These are phyloP conservation scores for Formica exsecta DNA, from an alignment of 1,140 invertebrate species.

Conservation along the genomic window DNA sequence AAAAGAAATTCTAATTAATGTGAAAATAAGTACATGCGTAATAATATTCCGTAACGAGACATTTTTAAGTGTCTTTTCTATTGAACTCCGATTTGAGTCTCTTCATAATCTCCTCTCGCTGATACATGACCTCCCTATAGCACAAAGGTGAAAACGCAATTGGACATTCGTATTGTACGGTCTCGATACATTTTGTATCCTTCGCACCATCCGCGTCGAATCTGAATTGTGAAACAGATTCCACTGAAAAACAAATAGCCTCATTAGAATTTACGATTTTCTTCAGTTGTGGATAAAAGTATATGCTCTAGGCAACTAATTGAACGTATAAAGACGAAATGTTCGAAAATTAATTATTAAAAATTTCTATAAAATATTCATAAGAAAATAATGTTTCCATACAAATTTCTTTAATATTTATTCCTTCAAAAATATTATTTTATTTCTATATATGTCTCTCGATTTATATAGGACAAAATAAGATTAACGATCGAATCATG, in stretches of 20 bases:
- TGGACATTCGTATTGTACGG: constrained; percentile 89
- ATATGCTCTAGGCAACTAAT: background rate
- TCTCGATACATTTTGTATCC: constrained; percentile 88
- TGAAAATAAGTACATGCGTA: constrained; percentile 1
- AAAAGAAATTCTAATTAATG: background rate
- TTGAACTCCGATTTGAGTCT: constrained; percentile 87
- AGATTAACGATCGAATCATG: background rate
- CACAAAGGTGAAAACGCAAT: constrained; percentile 87
- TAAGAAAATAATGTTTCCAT: too few species aligned
- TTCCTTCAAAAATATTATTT: background rate
- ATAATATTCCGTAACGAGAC: background rate
- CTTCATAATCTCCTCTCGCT: constrained; percentile 88
- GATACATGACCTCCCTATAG: constrained; percentile 88
- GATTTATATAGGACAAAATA: background rate
- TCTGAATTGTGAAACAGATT: constrained; percentile 88
- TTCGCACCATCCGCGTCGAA: constrained; percentile 83
- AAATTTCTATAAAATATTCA: too few species aligned
- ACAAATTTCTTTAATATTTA: too few species aligned
- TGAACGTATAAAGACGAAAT: too few species aligned
- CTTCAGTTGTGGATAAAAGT: background rate
- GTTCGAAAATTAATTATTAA: too few species aligned
- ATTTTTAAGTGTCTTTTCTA: constrained; percentile 19
- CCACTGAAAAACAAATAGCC: constrained; percentile 85
- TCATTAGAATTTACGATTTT: constrained; percentile 57
- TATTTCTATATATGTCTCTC: background rate